Base-by-base conservation (phyloP, 2,113 vertebrate genomes). In the Oophaga pumilio region DNA sequence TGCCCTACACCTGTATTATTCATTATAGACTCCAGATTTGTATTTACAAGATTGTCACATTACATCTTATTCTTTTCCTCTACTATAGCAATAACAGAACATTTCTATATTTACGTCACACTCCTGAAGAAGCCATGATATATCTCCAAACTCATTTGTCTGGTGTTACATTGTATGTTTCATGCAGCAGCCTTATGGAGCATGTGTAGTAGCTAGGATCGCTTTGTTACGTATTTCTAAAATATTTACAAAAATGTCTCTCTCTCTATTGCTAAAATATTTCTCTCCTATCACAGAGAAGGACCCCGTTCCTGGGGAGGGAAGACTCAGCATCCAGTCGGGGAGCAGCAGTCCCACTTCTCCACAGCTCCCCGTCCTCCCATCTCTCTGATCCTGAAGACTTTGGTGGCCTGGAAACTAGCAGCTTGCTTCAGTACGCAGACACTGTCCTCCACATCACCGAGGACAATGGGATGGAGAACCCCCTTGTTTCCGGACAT, bases 391-490 rank as follows among this genome's bases (percentile, higher is more conserved):
- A 97, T 86, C 95, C 94, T 0, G 97, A 97, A 43, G 97, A 98
- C 85, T 94, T 90, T 1, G 14, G 92, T 1, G 95, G 94, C 49
- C 96, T 97, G 0, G 97, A 99, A 93, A 97, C 97, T 0, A 94
- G 95, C 0, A 95, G 96, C 57, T 92, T 99, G 56, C 91, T 99
- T 56, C 96, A 96, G 8, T 96, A 96, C 0, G 91, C 95, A 74
- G 94, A 96, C 92, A 94, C 95, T 0, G 91, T 96, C 20, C 95
- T 96, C 59, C 96, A 96, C 76, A 96, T 96, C 90, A 96, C 94
- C 0, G 97, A 99, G 91, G 96, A 97, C 52, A 95, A 93, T 0
- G 97, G 97, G 87, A 98, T 93, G 9, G 97, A 98, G 93, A 99
- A 99, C 89, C 97, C 98, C 1, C 92, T 99, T 88, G 95, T 99